Percentiles rank a stretch among this genome's conserved stretches.
These are phyloP conservation scores for Dysmachus trigonus DNA, from an alignment of 2,888 invertebrate genomes.

Conservation along the genomic window DNA sequence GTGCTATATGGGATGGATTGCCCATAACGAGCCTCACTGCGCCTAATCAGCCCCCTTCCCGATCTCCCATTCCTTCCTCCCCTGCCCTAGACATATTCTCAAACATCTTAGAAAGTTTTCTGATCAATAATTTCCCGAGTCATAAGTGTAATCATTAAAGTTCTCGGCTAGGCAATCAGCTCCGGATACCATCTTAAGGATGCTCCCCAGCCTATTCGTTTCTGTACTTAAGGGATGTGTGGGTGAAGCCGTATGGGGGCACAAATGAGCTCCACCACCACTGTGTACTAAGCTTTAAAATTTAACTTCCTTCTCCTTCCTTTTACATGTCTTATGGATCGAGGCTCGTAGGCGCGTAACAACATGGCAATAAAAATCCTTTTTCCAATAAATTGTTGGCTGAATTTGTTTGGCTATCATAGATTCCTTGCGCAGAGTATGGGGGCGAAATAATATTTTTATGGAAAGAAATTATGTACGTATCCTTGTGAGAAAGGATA, in stretches of 20 bases:
- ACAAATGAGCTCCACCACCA: not conserved
- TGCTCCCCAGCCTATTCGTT: not conserved
- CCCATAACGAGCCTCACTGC: not conserved
- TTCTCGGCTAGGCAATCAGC: constrained; percentile 3
- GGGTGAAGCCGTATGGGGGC: not conserved
- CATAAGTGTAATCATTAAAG: constrained; percentile 22
- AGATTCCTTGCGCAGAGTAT: not conserved
- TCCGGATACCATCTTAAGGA: not conserved
- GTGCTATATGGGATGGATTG: not conserved
- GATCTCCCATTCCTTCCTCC: no score
- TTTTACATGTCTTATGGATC: not conserved
- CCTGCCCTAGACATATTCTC: not conserved
- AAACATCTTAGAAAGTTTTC: not conserved
- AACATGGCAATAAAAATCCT: constrained; percentile 4
- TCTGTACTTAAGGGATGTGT: not conserved
- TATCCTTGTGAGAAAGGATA: not conserved
- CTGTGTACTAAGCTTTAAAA: not conserved
- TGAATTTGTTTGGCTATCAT: not conserved
- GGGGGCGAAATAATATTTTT: not conserved
- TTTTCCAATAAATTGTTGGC: not conserved
- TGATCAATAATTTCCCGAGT: constrained; percentile 20
- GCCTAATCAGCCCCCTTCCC: not conserved
- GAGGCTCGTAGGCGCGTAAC: not conserved
- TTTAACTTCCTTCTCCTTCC: not conserved
- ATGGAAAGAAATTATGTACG: constrained; percentile 1